A percentile compares a stretch with the other conserved stretches of the same genome.
Evolutionary conservation across 2,113 vertebrate species (phyloP).

Genomic region (Shinisaurus crocodilurus): DNA sequence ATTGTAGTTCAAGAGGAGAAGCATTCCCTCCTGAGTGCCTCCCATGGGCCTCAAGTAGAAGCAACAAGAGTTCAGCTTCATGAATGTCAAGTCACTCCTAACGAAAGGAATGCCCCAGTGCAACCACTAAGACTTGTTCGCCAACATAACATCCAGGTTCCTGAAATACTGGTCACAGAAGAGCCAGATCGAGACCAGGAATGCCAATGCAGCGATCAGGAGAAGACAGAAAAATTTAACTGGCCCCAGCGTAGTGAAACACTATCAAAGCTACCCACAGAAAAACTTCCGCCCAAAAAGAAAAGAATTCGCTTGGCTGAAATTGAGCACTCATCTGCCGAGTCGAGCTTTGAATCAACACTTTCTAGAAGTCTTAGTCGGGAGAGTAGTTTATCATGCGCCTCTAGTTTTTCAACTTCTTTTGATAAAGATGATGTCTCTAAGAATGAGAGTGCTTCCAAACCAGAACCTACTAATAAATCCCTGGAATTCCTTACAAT

Average conservation of each 20-base stretch:
- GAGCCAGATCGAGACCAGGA: constrained; percentile 93
- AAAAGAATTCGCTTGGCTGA: constrained; percentile 95
- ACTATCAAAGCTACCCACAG: constrained; percentile 92
- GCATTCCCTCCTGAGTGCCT: constrained; percentile 50
- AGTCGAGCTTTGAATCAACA: constrained; percentile 93
- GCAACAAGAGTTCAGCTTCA: constrained; percentile 71
- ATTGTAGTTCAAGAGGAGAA: constrained; percentile 73
- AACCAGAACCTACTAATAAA: constrained; percentile 80
- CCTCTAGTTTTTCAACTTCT: constrained; percentile 94
- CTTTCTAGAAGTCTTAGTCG: constrained; percentile 93
- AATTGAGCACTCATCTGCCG: constrained; percentile 93
- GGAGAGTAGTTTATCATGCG: constrained; percentile 93
- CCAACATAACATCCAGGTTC: constrained; percentile 97
- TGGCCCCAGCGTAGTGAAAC: constrained; percentile 98
- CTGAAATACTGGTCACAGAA: constrained; percentile 97
- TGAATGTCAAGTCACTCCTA: constrained; percentile 60
- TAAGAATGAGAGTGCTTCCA: constrained; percentile 84
- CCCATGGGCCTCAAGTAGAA: constrained; percentile 73
- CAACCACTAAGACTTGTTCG: constrained; percentile 90
- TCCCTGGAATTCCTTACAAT: constrained; percentile 83
- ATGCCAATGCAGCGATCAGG: constrained; percentile 80
- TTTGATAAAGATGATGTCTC: constrained; percentile 91
- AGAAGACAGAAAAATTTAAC: constrained; percentile 90
- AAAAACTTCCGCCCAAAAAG: constrained; percentile 98
- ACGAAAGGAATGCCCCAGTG: constrained; percentile 73